phyloP scores from a whole-genome alignment of 30 jellyfish, hydroid and myxozoan species.

The Sanderia malayensis region DNA sequence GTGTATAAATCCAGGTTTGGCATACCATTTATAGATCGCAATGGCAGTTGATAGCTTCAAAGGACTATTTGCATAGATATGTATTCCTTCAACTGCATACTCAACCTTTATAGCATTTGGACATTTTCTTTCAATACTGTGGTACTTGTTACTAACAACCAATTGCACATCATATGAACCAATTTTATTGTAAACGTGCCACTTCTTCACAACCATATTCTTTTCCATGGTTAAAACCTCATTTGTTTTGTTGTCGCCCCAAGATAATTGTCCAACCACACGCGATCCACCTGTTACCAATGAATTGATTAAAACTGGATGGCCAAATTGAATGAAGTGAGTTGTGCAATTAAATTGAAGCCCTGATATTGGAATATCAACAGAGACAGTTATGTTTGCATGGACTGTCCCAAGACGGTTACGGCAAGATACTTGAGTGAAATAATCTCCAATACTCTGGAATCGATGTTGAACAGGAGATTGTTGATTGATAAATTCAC shows the following conservation, averaged over 20 bases:
- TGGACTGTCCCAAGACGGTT: slow-evolving; percentile 61
- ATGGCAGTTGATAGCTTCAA: slow-evolving; percentile 64
- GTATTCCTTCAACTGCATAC: slow-evolving; percentile 61
- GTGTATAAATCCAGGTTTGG: slow-evolving; percentile 43
- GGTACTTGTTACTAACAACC: slow-evolving; percentile 46
- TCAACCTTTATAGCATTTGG: slow-evolving; percentile 49
- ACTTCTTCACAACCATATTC: not conserved
- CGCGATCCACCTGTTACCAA: slow-evolving; percentile 70
- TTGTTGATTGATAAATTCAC: slow-evolving; percentile 42
- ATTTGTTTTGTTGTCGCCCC: slow-evolving; percentile 44
- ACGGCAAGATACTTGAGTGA: slow-evolving; percentile 54
- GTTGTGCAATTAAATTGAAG: slow-evolving; percentile 66
- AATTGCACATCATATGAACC: slow-evolving; percentile 52
- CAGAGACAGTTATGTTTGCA: slow-evolving; percentile 43
- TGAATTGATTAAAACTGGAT: slow-evolving; percentile 28
- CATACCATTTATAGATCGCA: slow-evolving; percentile 50
- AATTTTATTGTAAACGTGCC: slow-evolving; percentile 53
- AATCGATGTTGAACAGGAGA: slow-evolving; percentile 43
- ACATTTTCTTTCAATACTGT: slow-evolving; percentile 28
- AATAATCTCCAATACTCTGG: slow-evolving; percentile 46
- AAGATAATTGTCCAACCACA: slow-evolving; percentile 15
- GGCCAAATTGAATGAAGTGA: slow-evolving; percentile 37
- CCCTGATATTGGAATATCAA: slow-evolving; percentile 71
- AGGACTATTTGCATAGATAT: slow-evolving; percentile 70
- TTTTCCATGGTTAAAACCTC: not conserved